phyloP scores from a whole-genome alignment of 2,113 vertebrate genomes.

The Glaucomys volans region DNA sequence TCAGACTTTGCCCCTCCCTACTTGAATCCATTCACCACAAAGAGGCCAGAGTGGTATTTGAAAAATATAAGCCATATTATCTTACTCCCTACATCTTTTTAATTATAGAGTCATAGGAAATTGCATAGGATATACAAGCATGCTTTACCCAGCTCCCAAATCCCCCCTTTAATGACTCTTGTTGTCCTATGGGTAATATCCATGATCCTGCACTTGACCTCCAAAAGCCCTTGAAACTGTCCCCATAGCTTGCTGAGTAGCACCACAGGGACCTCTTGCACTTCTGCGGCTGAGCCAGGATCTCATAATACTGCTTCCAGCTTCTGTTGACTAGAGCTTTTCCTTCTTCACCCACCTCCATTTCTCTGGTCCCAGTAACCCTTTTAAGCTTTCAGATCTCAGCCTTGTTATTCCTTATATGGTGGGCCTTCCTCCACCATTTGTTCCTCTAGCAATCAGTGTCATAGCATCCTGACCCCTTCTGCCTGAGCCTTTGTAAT shows the following conservation, averaged over 20 bases:
- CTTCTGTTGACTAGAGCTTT: not conserved
- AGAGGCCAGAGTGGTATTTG: not conserved
- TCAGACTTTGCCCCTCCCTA: not conserved
- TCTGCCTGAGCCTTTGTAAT: not conserved
- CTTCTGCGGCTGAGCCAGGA: not conserved
- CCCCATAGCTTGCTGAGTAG: not conserved
- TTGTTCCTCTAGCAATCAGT: not conserved
- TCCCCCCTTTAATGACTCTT: not conserved
- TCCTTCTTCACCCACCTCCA: not conserved
- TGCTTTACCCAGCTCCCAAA: not conserved
- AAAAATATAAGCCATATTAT: not conserved
- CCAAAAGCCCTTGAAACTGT: not conserved
- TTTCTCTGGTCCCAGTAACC: not conserved
- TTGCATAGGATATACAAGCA: not conserved
- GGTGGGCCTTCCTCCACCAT: not conserved
- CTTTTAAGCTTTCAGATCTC: not conserved
- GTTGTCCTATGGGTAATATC: not conserved
- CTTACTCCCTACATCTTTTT: not conserved
- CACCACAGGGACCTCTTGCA: not conserved
- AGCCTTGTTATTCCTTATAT: not conserved
- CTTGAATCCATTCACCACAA: not conserved
- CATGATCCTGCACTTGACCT: not conserved
- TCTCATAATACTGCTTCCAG: not conserved
- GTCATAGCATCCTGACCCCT: not conserved
- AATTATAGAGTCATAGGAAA: not conserved